Evolutionary conservation across 2,888 invertebrate species (phyloP).

Genomic region (Leptopilina syphax): DNA sequence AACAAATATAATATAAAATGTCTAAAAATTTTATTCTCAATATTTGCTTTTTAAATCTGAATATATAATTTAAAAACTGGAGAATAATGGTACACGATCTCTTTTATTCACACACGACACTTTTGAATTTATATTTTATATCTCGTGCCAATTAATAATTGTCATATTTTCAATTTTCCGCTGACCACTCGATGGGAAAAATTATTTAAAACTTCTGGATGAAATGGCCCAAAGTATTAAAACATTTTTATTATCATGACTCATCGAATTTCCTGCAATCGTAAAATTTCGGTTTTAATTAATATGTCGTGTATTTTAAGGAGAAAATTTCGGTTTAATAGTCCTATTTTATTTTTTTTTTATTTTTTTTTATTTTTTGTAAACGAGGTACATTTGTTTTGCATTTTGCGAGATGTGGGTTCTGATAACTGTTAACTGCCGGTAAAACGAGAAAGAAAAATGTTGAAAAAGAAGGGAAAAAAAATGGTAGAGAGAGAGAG

Average conservation of each 20-base stretch:
- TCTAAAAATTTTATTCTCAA: too few species aligned
- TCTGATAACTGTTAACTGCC: not conserved
- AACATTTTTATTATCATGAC: not conserved
- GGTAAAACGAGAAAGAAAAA: conserved; percentile 16
- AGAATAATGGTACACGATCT: too few species aligned
- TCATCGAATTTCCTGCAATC: not conserved
- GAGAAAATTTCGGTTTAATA: not conserved
- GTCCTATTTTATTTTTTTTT: not conserved
- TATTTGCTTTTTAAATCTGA: not conserved
- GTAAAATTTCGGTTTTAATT: conserved; percentile 9
- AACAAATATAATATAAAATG: too few species aligned
- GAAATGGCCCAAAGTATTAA: not conserved
- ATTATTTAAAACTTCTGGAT: not conserved
- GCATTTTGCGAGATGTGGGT: conserved; percentile 19
- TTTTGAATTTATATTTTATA: too few species aligned
- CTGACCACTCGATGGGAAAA: not conserved
- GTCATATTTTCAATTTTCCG: not conserved
- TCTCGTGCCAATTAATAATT: too few species aligned
- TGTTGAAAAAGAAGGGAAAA: not conserved
- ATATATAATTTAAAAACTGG: too few species aligned
- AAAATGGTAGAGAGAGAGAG: not conserved
- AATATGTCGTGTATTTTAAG: not conserved
- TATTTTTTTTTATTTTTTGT: not conserved
- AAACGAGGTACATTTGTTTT: conserved; percentile 11
- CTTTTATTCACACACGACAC: too few species aligned